These are phyloP conservation scores for Ammospiza nelsoni DNA, from an alignment of 2,113 vertebrate species.

Conservation along the genomic window DNA sequence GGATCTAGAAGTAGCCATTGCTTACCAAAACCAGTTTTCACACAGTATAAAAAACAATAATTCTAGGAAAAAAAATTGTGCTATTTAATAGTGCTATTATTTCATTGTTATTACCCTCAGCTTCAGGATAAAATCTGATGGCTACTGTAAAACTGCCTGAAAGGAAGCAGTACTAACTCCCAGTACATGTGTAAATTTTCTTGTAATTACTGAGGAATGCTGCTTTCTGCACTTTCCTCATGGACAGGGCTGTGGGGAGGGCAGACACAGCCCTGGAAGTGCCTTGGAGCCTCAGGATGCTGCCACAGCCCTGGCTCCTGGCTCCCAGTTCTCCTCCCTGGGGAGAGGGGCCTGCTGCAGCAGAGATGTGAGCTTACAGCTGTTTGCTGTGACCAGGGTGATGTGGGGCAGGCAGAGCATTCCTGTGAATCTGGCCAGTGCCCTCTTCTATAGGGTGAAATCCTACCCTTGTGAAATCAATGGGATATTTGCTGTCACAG, in stretches of 20 bases:
- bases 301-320: not conserved
- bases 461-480: slow-evolving; percentile 19
- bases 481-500: not conserved
- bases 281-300: not conserved
- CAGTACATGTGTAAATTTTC: not conserved
- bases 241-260: not conserved
- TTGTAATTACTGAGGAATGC: not conserved
- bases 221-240: not conserved
- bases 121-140: slow-evolving; percentile 51
- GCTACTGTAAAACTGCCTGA: slow-evolving; percentile 27
- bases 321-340: accelerated
- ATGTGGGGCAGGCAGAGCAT: not conserved
- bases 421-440: slow-evolving; percentile 28
- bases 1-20: not conserved
- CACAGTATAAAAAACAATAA: not conserved
- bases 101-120: slow-evolving; percentile 47
- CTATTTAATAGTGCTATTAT: slow-evolving; percentile 26
- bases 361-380: not conserved
- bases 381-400: not conserved
- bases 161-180: not conserved
- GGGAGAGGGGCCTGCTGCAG: accelerated
- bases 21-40: not conserved
- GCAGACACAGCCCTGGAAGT: not conserved
- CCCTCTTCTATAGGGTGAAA: slow-evolving; percentile 58
- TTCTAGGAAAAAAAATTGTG: slow-evolving; percentile 13